phyloP scores from a whole-genome alignment of 2,113 vertebrate species.

The Vombatus ursinus region DNA sequence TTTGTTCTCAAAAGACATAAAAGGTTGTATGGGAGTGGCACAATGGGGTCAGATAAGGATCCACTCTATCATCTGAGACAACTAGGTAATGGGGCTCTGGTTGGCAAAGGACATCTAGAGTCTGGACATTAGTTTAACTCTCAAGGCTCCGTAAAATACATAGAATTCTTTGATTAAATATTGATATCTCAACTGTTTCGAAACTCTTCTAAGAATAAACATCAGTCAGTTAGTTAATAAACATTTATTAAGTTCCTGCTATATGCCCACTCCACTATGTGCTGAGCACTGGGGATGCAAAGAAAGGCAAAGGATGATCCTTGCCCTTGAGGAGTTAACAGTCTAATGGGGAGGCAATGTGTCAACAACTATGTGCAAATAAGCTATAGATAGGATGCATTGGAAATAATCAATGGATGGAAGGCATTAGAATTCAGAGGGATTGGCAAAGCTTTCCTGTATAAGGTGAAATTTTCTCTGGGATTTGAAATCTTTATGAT shows the following conservation, averaged over 20 bases:
- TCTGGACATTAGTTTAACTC: not conserved
- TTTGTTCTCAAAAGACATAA: not conserved
- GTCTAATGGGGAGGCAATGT: not conserved
- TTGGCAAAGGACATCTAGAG: not conserved
- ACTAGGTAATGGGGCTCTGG: not conserved
- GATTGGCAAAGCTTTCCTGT: not conserved
- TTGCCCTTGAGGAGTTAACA: not conserved
- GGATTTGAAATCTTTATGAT: not conserved
- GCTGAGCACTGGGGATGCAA: not conserved
- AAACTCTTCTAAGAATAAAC: not conserved
- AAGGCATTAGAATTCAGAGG: not conserved
- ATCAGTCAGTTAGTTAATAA: not conserved
- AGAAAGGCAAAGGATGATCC: not conserved
- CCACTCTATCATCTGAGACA: not conserved
- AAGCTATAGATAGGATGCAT: not conserved
- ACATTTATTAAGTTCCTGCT: not conserved
- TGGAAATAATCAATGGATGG: not conserved
- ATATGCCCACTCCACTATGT: not conserved
- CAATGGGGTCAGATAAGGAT: not conserved
- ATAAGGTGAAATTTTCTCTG: not conserved
- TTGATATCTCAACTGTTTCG: not conserved
- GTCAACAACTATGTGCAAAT: not conserved
- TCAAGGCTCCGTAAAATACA: not conserved
- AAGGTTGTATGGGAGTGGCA: not conserved
- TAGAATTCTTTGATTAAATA: not conserved